Percentiles rank a stretch among this genome's conserved stretches.
These are phyloP conservation scores for Petaurus breviceps DNA, from an alignment of 2,113 vertebrate species.

Conservation along the genomic window DNA sequence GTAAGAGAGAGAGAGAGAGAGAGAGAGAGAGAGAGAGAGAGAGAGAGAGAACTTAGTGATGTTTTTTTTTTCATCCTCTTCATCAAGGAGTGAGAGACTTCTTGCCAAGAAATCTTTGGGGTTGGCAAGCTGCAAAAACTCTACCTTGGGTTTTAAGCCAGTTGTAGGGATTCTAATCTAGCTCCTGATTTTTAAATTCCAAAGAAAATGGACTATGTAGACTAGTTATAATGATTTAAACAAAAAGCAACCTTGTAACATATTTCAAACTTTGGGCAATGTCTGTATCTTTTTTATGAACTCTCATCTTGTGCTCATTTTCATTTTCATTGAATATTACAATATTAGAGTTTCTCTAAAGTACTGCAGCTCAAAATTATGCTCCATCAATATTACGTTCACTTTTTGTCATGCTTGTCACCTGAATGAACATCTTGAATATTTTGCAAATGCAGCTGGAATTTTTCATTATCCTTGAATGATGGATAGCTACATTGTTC, in stretches of 20 bases:
- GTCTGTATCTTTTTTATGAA: not conserved
- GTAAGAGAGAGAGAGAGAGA: too few relatives aligned
- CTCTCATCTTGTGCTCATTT: not conserved
- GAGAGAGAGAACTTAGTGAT: not conserved
- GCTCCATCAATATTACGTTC: not conserved
- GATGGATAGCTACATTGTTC: not conserved
- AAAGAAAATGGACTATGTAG: not conserved
- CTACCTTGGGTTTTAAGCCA: not conserved
- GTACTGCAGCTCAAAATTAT: not conserved
- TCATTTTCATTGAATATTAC: not conserved
- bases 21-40: too few relatives aligned
- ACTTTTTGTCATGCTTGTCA: not conserved
- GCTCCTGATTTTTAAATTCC: not conserved
- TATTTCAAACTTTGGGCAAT: not conserved
- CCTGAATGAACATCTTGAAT: not conserved
- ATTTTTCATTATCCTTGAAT: conserved; percentile 40
- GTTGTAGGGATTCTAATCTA: not conserved
- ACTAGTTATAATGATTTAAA: not conserved
- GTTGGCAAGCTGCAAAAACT: not conserved
- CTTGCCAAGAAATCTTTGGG: not conserved
- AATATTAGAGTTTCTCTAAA: not conserved
- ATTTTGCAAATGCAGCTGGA: conserved; percentile 19
- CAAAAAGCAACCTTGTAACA: not conserved
- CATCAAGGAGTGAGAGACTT: not conserved
- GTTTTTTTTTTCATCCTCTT: not conserved